Conservation (phyloP, 2,113 vertebrate genomes). For the Leucosticte australis region DNA sequence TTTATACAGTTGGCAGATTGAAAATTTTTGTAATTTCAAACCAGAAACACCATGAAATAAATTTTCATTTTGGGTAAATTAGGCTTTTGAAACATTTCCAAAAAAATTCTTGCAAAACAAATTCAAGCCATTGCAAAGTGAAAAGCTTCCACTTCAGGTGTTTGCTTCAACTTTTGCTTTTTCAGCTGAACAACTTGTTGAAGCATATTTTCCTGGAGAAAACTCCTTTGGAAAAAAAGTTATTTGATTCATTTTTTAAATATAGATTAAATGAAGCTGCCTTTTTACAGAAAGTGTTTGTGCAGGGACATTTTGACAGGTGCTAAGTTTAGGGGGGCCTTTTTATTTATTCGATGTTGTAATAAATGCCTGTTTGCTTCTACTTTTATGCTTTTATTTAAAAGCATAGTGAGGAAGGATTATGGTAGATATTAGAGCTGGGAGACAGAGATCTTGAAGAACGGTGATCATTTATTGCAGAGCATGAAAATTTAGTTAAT, state of each 20-base stretch:
- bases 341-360: not conserved
- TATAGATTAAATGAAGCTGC: not conserved
- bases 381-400: not conserved
- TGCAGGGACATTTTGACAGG: not conserved
- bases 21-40: not conserved
- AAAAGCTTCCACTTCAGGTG: not conserved
- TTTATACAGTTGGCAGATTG: not conserved
- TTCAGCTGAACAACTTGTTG: not conserved
- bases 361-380: not conserved
- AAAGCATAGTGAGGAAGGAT: not conserved
- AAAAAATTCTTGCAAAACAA: not conserved
- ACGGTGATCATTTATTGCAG: not conserved
- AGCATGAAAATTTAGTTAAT: not conserved
- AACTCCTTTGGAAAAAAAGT: not conserved
- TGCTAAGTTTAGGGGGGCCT: not conserved
- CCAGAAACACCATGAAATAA: not conserved
- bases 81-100: not conserved
- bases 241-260: not conserved
- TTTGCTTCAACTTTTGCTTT: not conserved
- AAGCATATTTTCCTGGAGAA: not conserved
- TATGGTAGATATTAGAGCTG: not conserved
- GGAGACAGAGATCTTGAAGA: not conserved
- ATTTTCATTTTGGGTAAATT: not conserved
- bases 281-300: not conserved
- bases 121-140: not conserved